Base-by-base conservation (phyloP, 2,797 vertebrate species). In the Pristis pectinata region DNA sequence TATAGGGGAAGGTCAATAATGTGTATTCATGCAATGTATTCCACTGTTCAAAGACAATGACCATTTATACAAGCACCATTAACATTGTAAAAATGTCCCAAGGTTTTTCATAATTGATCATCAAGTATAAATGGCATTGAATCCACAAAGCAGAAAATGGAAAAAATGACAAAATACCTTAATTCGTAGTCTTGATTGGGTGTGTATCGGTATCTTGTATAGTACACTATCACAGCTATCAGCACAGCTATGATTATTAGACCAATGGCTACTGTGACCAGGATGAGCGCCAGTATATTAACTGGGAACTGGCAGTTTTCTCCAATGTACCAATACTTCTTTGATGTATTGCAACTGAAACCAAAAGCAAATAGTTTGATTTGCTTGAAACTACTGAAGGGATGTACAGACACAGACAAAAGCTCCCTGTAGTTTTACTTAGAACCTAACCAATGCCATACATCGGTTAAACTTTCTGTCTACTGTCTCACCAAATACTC, bases 281-380 rank as follows among this genome's bases (percentile, higher is more conserved):
- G 3, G 53, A 87, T 87, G 34, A 87, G 49, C 3, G 53, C 30
- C 83, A 87, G 1, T 56, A 34, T 59, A 1, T 87, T 56, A 53
- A 87, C 83, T 7, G 53, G 83, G 10, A 87, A 59, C 3, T 87
- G 27, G 10, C 83, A 87, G 49, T 87, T 87, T 87, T 56, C 53
- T 8, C 83, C 83, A n/a, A 87, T 87, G 49, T 87, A 87, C 83
- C 83, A 87, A 53, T 87, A 87, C 11, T 87, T 30, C 27, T 56
- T 87, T 1, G 83, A 87, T 5, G 53, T 87, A 27, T 59, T 10
- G 53, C 83, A 87, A 4, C 83, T 87, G 83, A 59, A 87, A 87
- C 11, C 49, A 87, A 59, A 87, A 83, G 53, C 11, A 83, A 83
- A 83, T 17, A 9, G 44, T 53, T 49, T 44, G 17, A 19, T 17